These are phyloP conservation scores for Bembecia ichneumoniformis DNA, from an alignment of 2,888 invertebrate species.

Conservation along the genomic window DNA sequence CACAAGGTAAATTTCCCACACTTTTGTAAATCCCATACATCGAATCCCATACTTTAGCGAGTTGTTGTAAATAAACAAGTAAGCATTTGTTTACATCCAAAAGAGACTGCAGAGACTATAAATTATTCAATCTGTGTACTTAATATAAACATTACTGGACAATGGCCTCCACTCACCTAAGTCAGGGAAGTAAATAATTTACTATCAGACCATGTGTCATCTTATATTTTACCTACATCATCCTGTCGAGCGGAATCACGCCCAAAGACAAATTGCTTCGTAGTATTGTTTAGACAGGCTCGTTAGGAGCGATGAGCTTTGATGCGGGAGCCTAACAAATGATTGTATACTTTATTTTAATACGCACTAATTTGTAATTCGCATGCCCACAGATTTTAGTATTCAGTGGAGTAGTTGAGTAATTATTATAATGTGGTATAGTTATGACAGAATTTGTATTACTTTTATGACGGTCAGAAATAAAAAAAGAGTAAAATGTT, in stretches of 20 bases:
- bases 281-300: conserved; percentile 18
- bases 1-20: too few species aligned
- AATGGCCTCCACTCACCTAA: too few species aligned
- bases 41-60: too few species aligned
- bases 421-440: neutral
- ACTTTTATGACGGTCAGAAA: neutral
- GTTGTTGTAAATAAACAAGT: too few species aligned
- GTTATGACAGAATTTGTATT: neutral
- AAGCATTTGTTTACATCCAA: neutral
- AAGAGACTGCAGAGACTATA: neutral
- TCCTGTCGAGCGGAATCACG: neutral
- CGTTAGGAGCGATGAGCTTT: conserved; percentile 11
- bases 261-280: conserved; percentile 14
- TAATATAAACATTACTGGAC: neutral
- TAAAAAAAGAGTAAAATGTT: too few species aligned
- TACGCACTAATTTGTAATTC: neutral
- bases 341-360: neutral
- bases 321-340: conserved; percentile 2
- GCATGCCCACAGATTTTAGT: neutral
- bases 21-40: too few species aligned
- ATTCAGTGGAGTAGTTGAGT: neutral
- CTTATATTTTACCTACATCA: neutral
- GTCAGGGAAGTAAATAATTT: too few species aligned
- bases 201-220: neutral
- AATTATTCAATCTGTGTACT: neutral